phyloP scores from a whole-genome alignment of 23 tunicate genomes.

The Botrylloides violaceus region DNA sequence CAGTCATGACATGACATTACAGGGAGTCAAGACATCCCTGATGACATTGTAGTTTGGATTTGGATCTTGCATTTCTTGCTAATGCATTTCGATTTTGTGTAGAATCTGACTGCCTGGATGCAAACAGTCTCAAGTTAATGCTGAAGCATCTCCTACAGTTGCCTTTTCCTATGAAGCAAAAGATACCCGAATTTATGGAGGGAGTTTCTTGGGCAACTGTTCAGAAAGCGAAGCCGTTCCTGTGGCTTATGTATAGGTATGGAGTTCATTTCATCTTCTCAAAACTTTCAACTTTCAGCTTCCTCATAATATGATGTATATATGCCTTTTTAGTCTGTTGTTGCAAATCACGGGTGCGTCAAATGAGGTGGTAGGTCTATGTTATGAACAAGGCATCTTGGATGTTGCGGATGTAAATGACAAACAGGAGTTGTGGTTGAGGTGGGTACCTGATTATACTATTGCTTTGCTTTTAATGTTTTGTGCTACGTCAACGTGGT shows the following conservation, averaged over 20 bases:
- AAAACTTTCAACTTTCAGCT: too few relatives aligned
- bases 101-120: constrained; percentile 1
- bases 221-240: neutral
- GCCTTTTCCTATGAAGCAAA: neutral
- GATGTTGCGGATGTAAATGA: neutral
- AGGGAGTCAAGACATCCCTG: too few relatives aligned
- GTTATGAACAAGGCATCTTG: neutral
- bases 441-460: too few relatives aligned
- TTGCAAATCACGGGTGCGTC: neutral
- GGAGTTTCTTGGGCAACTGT: neutral
- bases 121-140: neutral
- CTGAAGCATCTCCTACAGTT: neutral
- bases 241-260: neutral
- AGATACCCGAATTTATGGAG: neutral
- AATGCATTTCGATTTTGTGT: too few relatives aligned
- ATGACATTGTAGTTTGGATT: too few relatives aligned
- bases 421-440: neutral
- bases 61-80: too few relatives aligned
- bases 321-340: neutral
- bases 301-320: too few relatives aligned
- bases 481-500: too few relatives aligned
- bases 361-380: neutral
- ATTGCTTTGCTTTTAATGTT: too few relatives aligned
- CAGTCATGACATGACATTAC: too few relatives aligned
- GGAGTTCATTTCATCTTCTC: neutral